Evolutionary conservation across 2,888 invertebrate species (phyloP), one percentile per base, ranked within the genome.

Genomic region (Drosophila fungiperda): DNA sequence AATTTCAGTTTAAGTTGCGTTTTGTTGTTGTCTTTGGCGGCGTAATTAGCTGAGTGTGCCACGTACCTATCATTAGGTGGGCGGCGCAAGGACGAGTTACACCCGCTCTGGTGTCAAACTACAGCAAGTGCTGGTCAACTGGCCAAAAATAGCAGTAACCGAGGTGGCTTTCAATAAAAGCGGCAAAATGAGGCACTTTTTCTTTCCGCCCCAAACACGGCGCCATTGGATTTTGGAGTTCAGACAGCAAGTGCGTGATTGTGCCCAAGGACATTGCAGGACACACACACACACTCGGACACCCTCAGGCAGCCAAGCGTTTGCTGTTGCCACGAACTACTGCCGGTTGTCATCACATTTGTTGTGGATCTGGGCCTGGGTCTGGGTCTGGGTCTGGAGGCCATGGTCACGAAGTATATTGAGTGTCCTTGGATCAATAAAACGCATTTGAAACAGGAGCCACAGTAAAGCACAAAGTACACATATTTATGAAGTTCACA

Each of bases 391-490:
- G 35, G 48, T 40, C 26, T n/a, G 65, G 48, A 65, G 76, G 80
- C 78, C 78, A 78, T 42, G 78, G 80, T 64, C 78, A 73, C 40
- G 48, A 40, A 32, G 29, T 57, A 29, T 35, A 26, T 70, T 49
- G 76, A 68, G 63, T 80, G 83, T 68, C 89, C 87, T 84, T 88
- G 84, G 87, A 88, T 86, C 86, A 86, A 86, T 89, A 87, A 74
- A 73, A 68, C 72, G 76, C 88, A 83, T 78, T 84, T 83, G 54
- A 59, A 59, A 60, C 61, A 49, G 54, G 33, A 36, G 33, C 49
- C 53, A 42, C 40, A 35, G 49, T 11, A 49, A 26, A 36, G 17
- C 35, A 42, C 59, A 59, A 76, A 52, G 15, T 42, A 61, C 62
- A 73, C 17, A 55, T 38, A 35, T 23, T 17, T 23, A 53, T 53